These are phyloP conservation scores for Mylabris phalerata DNA, from an alignment of 1,140 invertebrate species.

Conservation along the genomic window DNA sequence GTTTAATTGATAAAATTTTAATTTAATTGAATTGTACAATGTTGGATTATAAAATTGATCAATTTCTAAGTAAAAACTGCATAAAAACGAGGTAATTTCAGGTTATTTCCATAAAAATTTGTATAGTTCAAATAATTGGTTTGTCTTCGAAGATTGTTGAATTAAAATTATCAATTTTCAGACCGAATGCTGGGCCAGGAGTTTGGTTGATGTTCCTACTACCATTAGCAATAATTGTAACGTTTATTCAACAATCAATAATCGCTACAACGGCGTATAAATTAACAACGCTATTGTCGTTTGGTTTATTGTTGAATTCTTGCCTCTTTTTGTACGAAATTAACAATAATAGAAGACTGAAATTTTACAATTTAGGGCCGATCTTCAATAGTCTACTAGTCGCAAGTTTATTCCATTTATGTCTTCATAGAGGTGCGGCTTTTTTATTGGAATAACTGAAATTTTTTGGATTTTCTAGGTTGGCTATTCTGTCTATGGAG, in stretches of 20 bases:
- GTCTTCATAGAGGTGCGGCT: constrained; percentile 4
- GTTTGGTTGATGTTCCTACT: constrained; percentile 5
- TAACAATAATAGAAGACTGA: constrained; percentile 5
- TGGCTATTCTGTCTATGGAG: not conserved
- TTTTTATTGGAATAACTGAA: not conserved
- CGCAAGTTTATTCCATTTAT: not conserved
- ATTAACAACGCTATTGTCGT: constrained; percentile 4
- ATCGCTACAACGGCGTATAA: constrained; percentile 5
- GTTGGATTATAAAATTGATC: not conserved
- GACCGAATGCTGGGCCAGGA: constrained; percentile 4
- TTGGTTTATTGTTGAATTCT: not conserved
- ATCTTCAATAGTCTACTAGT: not conserved
- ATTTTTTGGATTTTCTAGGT: too few relatives aligned
- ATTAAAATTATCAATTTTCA: not conserved
- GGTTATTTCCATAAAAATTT: not conserved
- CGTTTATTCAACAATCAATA: not conserved
- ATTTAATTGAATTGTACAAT: too few relatives aligned
- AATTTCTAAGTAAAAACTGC: not conserved
- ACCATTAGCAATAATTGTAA: constrained; percentile 6
- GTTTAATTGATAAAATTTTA: too few relatives aligned
- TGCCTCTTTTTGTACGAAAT: constrained; percentile 3
- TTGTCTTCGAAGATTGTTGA: too few relatives aligned
- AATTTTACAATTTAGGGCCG: not conserved
- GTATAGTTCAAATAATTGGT: too few relatives aligned
- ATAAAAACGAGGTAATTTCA: constrained; percentile 5